Evolutionary conservation across 2,888 invertebrate genomes (phyloP).

Genomic region (Meteorus colon): DNA sequence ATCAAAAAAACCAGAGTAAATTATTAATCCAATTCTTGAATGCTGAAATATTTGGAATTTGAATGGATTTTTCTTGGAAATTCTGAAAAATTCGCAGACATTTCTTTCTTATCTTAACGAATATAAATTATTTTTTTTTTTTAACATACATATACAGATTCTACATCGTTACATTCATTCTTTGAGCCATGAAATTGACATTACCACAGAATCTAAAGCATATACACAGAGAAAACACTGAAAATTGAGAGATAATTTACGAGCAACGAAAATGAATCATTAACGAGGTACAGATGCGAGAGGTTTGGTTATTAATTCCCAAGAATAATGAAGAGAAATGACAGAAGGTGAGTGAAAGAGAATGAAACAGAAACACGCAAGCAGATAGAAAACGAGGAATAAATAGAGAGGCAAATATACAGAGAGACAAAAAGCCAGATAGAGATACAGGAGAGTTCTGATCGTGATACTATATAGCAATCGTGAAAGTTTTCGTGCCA

Average conservation of each 20-base stretch:
- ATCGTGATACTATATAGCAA: constrained; percentile 25
- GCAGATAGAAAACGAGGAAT: constrained; percentile 14
- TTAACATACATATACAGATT: background rate
- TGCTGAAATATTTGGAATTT: too few relatives aligned
- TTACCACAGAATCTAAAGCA: constrained; percentile 42
- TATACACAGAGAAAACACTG: constrained; percentile 31
- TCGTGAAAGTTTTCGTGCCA: constrained; percentile 47
- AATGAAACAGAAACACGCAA: background rate
- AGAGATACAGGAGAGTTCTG: constrained; percentile 15
- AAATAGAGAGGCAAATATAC: background rate
- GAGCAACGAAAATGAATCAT: constrained; percentile 48
- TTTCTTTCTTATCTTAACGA: too few relatives aligned
- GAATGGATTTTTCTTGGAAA: too few relatives aligned
- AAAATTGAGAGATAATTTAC: constrained; percentile 46
- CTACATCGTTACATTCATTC: constrained; percentile 5
- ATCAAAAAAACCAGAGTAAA: too few relatives aligned
- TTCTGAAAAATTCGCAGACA: too few relatives aligned
- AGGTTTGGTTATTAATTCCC: constrained; percentile 47
- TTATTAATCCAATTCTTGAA: too few relatives aligned
- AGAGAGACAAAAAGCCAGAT: constrained; percentile 8
- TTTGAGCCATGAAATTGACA: constrained; percentile 44
- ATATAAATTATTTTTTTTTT: too few relatives aligned
- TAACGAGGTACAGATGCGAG: constrained; percentile 51
- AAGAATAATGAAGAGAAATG: constrained; percentile 44
- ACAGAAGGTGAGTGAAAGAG: constrained; percentile 24